Conservation (phyloP, 2,888 invertebrate genomes). For the Acleris sparsana region DNA sequence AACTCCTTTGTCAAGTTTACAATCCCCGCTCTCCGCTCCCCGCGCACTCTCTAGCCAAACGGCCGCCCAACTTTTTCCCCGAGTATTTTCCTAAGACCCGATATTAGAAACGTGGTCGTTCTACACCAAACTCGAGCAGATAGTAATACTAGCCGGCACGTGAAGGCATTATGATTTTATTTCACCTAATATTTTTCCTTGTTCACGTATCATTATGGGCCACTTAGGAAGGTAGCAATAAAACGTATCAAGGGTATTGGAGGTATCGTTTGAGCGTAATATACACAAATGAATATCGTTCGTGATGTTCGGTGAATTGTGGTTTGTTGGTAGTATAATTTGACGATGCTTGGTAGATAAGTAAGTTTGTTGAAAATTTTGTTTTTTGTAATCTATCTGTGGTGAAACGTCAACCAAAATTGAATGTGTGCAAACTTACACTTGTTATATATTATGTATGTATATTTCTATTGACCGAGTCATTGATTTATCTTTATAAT, state of each 20-base stretch:
- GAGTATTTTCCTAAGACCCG: conserved; percentile 33
- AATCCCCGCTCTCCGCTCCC: not conserved
- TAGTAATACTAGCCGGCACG: conserved; percentile 33
- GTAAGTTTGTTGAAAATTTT: too few relatives aligned
- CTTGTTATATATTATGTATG: too few relatives aligned
- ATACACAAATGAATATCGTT: conserved; percentile 1
- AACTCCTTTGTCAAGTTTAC: too few relatives aligned
- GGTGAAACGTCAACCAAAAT: too few relatives aligned
- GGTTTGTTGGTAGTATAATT: not conserved
- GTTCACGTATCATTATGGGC: conserved; percentile 35
- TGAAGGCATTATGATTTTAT: conserved; percentile 36
- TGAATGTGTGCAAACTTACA: too few relatives aligned
- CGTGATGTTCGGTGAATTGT: not conserved
- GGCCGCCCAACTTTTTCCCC: conserved; percentile 32
- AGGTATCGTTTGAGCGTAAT: conserved; percentile 31
- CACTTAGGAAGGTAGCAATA: conserved; percentile 30
- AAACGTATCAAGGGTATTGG: conserved; percentile 25
- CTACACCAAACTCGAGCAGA: conserved; percentile 30
- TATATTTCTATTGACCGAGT: too few relatives aligned
- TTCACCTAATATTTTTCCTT: conserved; percentile 34
- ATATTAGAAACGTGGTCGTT: conserved; percentile 36
- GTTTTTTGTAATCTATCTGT: too few relatives aligned
- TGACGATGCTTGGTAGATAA: not conserved
- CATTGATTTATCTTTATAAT: too few relatives aligned
- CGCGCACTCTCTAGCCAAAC: conserved; percentile 2